A percentile compares a stretch with the other conserved stretches of the same genome.
Conservation (phyloP, 2,113 vertebrate species). For the Porphyrio hochstetteri region DNA sequence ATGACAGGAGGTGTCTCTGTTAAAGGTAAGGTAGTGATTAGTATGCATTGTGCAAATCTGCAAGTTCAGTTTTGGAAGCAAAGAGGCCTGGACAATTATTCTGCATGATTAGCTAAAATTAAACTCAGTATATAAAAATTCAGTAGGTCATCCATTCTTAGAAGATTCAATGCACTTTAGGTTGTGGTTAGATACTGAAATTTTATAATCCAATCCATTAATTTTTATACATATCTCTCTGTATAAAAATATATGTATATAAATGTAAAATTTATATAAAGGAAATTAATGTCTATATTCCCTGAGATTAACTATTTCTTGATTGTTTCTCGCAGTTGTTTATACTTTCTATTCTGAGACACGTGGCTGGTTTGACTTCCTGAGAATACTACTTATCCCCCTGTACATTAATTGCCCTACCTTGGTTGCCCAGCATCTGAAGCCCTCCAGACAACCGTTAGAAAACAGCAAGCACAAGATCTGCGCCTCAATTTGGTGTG, state of each 20-base stretch:
- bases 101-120: slow-evolving; percentile 8
- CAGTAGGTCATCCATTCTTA: neutral
- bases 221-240: neutral
- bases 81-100: neutral
- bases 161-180: neutral
- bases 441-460: neutral
- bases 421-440: neutral
- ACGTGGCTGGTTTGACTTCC: neutral
- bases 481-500: neutral
- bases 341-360: neutral
- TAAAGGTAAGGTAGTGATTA: slow-evolving; percentile 21
- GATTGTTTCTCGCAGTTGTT: neutral
- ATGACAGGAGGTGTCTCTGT: neutral
- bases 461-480: neutral
- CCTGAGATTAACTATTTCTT: neutral
- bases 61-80: slow-evolving; percentile 15
- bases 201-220: neutral
- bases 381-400: neutral
- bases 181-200: neutral
- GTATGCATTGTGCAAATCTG: neutral
- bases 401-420: neutral
- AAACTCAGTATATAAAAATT: neutral
- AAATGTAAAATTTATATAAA: neutral
- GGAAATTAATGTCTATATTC: neutral
- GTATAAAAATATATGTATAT: neutral